Evolutionary conservation across 2,113 vertebrate genomes (phyloP).

Genomic region (Brienomyrus longianalis): DNA sequence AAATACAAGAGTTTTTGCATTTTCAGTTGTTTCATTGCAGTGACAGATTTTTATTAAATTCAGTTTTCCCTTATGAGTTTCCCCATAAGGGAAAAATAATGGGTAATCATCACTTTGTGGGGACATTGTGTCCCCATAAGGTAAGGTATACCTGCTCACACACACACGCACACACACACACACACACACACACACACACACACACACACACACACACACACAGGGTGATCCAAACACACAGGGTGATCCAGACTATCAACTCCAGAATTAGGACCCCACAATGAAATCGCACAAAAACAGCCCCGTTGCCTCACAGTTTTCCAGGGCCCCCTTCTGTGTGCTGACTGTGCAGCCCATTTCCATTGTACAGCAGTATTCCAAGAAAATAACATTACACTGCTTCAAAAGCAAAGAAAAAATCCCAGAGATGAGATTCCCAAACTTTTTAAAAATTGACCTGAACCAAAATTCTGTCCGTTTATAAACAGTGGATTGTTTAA

Average conservation of each 20-base stretch:
- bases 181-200: neutral
- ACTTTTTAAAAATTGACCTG: neutral
- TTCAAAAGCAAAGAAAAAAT: neutral
- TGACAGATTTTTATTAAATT: too few relatives aligned
- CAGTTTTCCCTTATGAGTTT: too few relatives aligned
- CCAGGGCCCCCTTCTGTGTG: neutral
- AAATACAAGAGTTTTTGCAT: too few relatives aligned
- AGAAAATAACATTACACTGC: neutral
- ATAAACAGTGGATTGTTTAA: neutral
- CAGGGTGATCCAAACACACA: neutral
- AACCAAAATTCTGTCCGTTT: neutral
- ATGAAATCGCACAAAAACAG: neutral
- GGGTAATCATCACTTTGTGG: too few relatives aligned
- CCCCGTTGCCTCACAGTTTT: neutral
- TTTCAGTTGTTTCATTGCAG: too few relatives aligned
- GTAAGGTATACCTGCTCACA: too few relatives aligned
- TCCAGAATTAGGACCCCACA: neutral
- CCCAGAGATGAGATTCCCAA: neutral
- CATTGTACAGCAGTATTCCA: neutral
- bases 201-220: neutral
- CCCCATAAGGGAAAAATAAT: too few relatives aligned
- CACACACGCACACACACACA: neutral
- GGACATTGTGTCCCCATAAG: too few relatives aligned
- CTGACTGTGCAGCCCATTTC: neutral
- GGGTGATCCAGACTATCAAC: neutral